phyloP scores from a whole-genome alignment of 2,113 vertebrate species.

The Corythornis cristatus region DNA sequence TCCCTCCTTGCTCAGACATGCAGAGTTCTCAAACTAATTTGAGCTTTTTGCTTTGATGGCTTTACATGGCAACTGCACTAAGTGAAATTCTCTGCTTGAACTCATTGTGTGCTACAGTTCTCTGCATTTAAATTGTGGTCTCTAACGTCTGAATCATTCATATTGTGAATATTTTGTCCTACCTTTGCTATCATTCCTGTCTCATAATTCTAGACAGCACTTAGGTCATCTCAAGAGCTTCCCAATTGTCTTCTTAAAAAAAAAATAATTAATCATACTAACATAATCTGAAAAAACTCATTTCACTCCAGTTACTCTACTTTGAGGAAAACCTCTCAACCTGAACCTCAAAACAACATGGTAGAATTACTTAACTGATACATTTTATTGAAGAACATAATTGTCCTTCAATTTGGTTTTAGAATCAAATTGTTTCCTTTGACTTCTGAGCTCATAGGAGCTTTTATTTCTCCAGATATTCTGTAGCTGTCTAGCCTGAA shows the following conservation, averaged over 20 bases:
- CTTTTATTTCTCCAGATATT: background rate
- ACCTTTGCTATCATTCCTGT: background rate
- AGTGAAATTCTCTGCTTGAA: slow-evolving; percentile 13
- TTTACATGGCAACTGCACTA: slow-evolving; percentile 24
- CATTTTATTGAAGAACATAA: background rate
- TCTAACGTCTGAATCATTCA: background rate
- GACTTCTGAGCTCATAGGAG: background rate
- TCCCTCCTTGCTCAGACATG: slow-evolving; percentile 1
- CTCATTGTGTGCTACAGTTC: background rate
- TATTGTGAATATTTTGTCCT: background rate
- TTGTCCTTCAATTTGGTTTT: background rate
- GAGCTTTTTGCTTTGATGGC: slow-evolving; percentile 25
- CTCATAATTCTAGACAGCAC: background rate
- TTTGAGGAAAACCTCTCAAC: background rate
- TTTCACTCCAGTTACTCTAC: background rate
- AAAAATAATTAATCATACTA: background rate
- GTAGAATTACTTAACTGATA: background rate
- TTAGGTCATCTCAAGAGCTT: background rate
- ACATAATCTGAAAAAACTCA: background rate
- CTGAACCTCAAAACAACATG: background rate
- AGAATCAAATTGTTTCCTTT: background rate
- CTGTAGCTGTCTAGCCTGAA: background rate
- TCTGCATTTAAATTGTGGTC: slow-evolving; percentile 25
- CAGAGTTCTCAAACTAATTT: background rate
- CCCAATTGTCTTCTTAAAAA: background rate